Evolutionary conservation across 2,113 vertebrate genomes (phyloP).

Genomic region (Ellobius talpinus): DNA sequence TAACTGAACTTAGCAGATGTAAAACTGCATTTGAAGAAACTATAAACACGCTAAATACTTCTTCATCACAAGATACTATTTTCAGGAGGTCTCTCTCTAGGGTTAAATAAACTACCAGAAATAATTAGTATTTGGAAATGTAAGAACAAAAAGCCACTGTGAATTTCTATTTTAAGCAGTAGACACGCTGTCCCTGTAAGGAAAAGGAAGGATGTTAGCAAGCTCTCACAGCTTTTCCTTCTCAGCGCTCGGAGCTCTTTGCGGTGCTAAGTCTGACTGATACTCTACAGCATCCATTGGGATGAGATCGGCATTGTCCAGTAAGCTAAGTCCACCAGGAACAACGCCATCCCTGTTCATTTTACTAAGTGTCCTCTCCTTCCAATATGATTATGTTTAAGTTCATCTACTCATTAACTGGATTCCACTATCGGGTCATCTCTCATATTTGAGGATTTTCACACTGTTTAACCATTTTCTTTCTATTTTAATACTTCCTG

Average conservation of each 20-base stretch:
- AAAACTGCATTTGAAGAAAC: constrained; percentile 25
- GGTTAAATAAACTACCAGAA: constrained; percentile 52
- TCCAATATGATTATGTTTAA: constrained; percentile 1
- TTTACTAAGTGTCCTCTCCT: constrained; percentile 15
- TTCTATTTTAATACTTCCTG: background rate
- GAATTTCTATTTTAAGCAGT: constrained; percentile 51
- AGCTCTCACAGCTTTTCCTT: background rate
- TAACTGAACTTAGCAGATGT: constrained; percentile 28
- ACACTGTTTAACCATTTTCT: background rate
- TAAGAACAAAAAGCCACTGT: background rate
- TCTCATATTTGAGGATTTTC: background rate
- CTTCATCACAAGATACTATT: background rate
- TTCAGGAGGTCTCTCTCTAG: constrained; percentile 28
- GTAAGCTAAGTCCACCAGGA: background rate
- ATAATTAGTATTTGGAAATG: constrained; percentile 17
- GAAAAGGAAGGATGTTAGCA: background rate
- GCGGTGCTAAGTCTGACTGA: background rate
- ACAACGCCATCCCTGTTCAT: background rate
- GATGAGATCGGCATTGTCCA: constrained; percentile 33
- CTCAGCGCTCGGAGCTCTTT: background rate
- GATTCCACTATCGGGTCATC: background rate
- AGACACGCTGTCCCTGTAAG: constrained; percentile 30
- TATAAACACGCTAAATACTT: constrained; percentile 33
- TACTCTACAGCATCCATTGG: background rate
- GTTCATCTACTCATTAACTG: background rate